Conservation (phyloP, 2,888 invertebrate genomes). For the Hypolimnas misippus region DNA sequence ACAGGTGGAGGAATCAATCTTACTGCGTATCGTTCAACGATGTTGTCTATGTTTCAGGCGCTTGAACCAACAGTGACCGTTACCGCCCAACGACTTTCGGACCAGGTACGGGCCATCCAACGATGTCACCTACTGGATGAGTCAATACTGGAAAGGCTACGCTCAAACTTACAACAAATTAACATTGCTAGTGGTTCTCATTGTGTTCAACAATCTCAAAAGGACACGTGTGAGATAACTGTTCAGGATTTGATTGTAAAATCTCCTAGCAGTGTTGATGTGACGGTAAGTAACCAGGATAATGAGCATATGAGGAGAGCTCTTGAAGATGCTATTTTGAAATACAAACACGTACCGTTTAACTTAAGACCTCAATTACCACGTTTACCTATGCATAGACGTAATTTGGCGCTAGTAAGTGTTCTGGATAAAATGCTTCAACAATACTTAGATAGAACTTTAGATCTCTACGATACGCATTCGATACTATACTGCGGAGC, state of each 20-base stretch:
- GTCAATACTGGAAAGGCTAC: background rate
- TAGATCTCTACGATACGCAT: background rate
- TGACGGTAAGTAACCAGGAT: background rate
- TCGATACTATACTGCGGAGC: conserved; percentile 11
- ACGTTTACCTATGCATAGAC: background rate
- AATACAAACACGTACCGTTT: background rate
- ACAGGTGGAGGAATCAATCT: background rate
- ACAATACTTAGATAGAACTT: background rate
- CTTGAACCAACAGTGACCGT: conserved; percentile 18
- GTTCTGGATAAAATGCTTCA: background rate
- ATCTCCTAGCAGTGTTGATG: background rate
- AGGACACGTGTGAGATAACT: background rate
- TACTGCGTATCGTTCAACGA: conserved; percentile 8
- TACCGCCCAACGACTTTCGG: conserved; percentile 16
- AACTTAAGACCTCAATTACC: background rate
- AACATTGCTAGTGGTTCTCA: background rate
- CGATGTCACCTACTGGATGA: conserved; percentile 11
- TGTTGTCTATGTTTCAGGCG: conserved; percentile 2
- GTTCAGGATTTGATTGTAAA: background rate
- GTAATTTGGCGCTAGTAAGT: background rate
- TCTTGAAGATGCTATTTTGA: conserved; percentile 3
- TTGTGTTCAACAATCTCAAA: background rate
- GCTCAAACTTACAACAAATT: background rate
- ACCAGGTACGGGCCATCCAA: conserved; percentile 14
- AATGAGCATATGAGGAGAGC: conserved; percentile 9